phyloP scores from a whole-genome alignment of 2,888 invertebrate genomes.

The Operophtera brumata region DNA sequence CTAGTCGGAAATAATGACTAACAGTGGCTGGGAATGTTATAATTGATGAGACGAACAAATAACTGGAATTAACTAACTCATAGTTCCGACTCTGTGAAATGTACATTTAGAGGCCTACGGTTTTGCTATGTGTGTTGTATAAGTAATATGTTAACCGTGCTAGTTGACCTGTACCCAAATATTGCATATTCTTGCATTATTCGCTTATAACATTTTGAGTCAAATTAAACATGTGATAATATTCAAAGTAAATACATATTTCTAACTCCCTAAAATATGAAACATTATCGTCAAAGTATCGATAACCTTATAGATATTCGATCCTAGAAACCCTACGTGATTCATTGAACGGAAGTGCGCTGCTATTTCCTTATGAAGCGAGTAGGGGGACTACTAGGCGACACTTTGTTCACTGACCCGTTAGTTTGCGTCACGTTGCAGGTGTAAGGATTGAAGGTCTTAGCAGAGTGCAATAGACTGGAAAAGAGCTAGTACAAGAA shows the following conservation, averaged over 20 bases:
- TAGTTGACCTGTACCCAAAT: no score
- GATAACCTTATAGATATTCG: conserved; percentile 1
- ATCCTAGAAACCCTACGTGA: conserved; percentile 11
- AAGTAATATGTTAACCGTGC: no score
- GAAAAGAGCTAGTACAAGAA: no score
- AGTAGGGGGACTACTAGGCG: background rate
- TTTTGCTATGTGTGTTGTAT: no score
- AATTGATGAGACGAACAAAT: conserved; percentile 17
- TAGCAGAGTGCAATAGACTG: background rate
- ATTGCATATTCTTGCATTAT: no score
- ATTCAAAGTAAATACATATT: no score
- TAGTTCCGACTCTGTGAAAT: background rate
- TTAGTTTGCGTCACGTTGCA: background rate
- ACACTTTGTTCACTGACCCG: background rate
- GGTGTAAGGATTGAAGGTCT: background rate
- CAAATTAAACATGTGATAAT: no score
- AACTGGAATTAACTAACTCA: conserved; percentile 6
- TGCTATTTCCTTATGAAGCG: conserved; percentile 11
- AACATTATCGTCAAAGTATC: background rate
- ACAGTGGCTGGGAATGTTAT: conserved; percentile 19
- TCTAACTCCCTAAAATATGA: background rate
- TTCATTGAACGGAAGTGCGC: conserved; percentile 7
- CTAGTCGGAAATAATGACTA: conserved; percentile 17
- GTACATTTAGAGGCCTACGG: background rate
- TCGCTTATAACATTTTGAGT: no score